Conservation (phyloP, 2,797 vertebrate genomes). For the Gila robusta region DNA sequence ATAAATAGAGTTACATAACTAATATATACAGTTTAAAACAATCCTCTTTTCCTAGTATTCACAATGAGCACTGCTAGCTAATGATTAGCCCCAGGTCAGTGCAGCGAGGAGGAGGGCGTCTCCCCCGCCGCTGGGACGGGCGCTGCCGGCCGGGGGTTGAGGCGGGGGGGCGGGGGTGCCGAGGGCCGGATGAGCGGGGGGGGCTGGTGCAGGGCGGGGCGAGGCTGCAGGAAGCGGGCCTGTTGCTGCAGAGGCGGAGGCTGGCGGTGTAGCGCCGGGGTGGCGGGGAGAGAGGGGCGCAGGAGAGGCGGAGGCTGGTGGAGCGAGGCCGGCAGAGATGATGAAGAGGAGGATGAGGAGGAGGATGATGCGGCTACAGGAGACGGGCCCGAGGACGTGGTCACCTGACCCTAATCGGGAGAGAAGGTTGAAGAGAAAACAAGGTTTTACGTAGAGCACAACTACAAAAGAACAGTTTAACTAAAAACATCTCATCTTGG, state of each 20-base stretch:
- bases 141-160: conserved; percentile 89
- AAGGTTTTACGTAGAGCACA: not conserved
- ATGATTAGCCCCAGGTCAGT: conserved; percentile 71
- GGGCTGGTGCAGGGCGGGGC: conserved; percentile 90
- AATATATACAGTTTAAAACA: conserved; percentile 57
- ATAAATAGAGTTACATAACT: conserved; percentile 61
- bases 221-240: conserved; percentile 92
- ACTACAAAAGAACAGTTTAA: not conserved
- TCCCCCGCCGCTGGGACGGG: conserved; percentile 83
- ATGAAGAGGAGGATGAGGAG: conserved; percentile 33
- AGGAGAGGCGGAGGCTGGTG: conserved; percentile 96
- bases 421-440: conserved; percentile 35
- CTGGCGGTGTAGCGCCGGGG: conserved; percentile 94
- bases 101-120: conserved; percentile 85
- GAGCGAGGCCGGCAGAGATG: conserved; percentile 82
- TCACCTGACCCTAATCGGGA: conserved; percentile 76
- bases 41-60: conserved; percentile 44
- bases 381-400: conserved; percentile 86
- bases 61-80: conserved; percentile 22
- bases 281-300: conserved; percentile 91
- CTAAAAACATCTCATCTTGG: not conserved
- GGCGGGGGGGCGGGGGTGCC: conserved; percentile 90
- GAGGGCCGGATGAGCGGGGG: conserved; percentile 95
- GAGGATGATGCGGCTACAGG: conserved; percentile 78
- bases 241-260: conserved; percentile 96